Percentiles rank a stretch among this genome's conserved stretches.
Evolutionary conservation across 2,113 vertebrate genomes (phyloP).

Genomic region (Philantomba maxwellii): DNA sequence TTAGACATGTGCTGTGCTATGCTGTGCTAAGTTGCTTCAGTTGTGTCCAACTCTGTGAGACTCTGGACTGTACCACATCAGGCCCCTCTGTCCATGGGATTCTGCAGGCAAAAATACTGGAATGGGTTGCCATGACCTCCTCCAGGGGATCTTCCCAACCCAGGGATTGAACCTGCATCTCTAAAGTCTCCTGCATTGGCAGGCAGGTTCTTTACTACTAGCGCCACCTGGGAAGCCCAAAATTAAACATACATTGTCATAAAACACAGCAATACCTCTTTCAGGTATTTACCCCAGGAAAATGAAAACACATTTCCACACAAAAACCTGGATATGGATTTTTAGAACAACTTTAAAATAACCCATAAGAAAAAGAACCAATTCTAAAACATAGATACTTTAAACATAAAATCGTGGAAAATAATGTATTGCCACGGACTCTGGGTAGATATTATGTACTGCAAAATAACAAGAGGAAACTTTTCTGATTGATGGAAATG

Average conservation of each 20-base stretch:
- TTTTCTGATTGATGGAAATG: not conserved
- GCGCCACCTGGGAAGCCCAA: not conserved
- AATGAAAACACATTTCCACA: not conserved
- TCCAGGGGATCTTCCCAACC: not conserved
- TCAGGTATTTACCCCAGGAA: not conserved
- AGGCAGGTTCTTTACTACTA: not conserved
- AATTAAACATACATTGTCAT: not conserved
- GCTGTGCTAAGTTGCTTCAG: not conserved
- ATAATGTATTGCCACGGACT: not conserved
- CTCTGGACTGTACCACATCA: not conserved
- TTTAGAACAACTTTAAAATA: not conserved
- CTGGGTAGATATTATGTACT: not conserved
- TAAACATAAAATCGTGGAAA: not conserved
- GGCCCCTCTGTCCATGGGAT: not conserved
- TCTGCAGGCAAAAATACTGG: not conserved
- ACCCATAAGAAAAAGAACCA: not conserved
- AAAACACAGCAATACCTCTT: not conserved
- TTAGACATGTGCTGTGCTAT: not conserved
- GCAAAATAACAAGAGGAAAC: not conserved
- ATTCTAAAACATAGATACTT: not conserved
- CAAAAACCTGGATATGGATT: not conserved
- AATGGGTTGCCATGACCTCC: not conserved
- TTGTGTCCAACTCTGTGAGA: not conserved
- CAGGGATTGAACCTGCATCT: not conserved
- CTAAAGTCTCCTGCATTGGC: not conserved